These are phyloP conservation scores for Anoplopoma fimbria DNA, from an alignment of 2,113 vertebrate species.

Conservation along the genomic window DNA sequence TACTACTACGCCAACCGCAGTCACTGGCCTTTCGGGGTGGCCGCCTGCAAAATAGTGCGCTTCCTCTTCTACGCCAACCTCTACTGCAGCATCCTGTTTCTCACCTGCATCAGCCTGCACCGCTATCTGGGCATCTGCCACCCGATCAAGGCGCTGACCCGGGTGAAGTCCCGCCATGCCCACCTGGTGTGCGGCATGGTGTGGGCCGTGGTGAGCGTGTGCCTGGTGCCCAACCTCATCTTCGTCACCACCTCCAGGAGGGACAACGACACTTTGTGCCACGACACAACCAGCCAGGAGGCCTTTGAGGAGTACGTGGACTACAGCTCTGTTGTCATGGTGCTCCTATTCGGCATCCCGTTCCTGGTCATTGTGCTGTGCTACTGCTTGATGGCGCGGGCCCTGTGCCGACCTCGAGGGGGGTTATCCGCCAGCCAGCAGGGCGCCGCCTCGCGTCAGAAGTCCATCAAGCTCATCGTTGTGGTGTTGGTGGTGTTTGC, in stretches of 20 bases:
- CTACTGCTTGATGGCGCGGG: conserved; percentile 90
- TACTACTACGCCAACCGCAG: conserved; percentile 93
- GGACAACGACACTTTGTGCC: conserved; percentile 89
- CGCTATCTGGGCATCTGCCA: conserved; percentile 94
- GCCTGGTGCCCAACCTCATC: conserved; percentile 91
- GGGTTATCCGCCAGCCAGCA: conserved; percentile 69
- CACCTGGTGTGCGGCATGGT: conserved; percentile 84
- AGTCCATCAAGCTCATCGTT: conserved; percentile 90
- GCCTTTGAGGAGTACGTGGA: conserved; percentile 88
- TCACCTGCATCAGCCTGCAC: conserved; percentile 95
- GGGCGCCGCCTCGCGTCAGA: conserved; percentile 74
- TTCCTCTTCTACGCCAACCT: conserved; percentile 97
- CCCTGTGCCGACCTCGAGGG: conserved; percentile 80
- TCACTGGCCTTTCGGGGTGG: conserved; percentile 92
- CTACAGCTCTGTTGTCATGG: conserved; percentile 91
- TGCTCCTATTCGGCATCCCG: conserved; percentile 90
- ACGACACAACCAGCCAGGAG: conserved; percentile 90
- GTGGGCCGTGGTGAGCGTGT: conserved; percentile 85
- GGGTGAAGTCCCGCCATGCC: conserved; percentile 85
- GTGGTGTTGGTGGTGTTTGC: conserved; percentile 90
- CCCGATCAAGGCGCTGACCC: conserved; percentile 86
- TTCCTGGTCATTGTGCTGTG: conserved; percentile 90
- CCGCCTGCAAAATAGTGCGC: conserved; percentile 88
- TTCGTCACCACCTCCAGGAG: conserved; percentile 90
- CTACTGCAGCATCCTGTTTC: conserved; percentile 96